These are phyloP conservation scores for Maniola hyperantus DNA, from an alignment of 2,888 invertebrate species.

Conservation along the genomic window DNA sequence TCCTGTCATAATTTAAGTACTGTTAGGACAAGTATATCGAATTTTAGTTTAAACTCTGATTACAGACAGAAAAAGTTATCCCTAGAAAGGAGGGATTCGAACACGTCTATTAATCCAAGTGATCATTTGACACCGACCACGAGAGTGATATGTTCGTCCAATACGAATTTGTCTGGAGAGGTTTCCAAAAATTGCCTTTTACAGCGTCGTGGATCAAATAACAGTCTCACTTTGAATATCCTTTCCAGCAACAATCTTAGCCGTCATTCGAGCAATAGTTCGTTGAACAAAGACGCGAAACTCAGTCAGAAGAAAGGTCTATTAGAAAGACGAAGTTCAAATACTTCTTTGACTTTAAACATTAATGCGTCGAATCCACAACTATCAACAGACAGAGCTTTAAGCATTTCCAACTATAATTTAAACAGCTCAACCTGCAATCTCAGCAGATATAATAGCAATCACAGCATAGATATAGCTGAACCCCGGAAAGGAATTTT, in stretches of 20 bases:
- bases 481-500: slow-evolving; percentile 84
- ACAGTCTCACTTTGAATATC: slow-evolving; percentile 92
- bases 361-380: slow-evolving; percentile 75
- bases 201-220: slow-evolving; percentile 92
- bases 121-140: slow-evolving; percentile 70
- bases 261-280: slow-evolving; percentile 82
- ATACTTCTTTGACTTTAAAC: slow-evolving; percentile 93
- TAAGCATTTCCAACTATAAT: slow-evolving; percentile 79
- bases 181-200: slow-evolving; percentile 84
- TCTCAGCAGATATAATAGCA: slow-evolving; percentile 75
- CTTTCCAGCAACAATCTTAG: slow-evolving; percentile 76
- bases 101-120: slow-evolving; percentile 89
- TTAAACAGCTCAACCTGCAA: slow-evolving; percentile 78
- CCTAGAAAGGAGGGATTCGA: slow-evolving; percentile 92
- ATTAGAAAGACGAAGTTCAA: slow-evolving; percentile 93
- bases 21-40: slow-evolving; percentile 73
- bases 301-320: slow-evolving; percentile 85
- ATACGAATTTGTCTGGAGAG: slow-evolving; percentile 68
- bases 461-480: slow-evolving; percentile 71
- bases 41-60: slow-evolving; percentile 73
- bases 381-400: slow-evolving; percentile 68
- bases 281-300: slow-evolving; percentile 75
- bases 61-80: slow-evolving; percentile 84
- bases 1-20: slow-evolving; percentile 72
- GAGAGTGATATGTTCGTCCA: slow-evolving; percentile 77